Conservation (phyloP, 2,888 invertebrate species). For the Steinernema carpocapsae region DNA sequence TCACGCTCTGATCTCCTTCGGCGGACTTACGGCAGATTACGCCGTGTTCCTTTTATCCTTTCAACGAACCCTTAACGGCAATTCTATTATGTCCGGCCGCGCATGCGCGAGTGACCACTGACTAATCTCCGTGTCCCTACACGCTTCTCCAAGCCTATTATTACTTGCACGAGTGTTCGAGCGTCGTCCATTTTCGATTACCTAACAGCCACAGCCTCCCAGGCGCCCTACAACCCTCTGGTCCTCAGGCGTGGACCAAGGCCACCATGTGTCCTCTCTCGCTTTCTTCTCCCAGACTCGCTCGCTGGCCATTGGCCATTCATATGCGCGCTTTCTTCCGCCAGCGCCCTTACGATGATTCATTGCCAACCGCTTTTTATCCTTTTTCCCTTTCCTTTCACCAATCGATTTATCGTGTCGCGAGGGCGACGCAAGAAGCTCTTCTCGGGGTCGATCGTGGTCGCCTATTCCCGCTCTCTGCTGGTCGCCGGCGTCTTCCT, state of each 20-base stretch:
- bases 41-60: constrained; percentile 1
- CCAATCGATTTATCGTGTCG: constrained; percentile 30
- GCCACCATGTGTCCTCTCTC: background rate
- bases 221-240: no score
- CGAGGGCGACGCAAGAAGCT: constrained; percentile 22
- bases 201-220: constrained; percentile 11
- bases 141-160: constrained; percentile 32
- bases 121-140: constrained; percentile 15
- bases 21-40: constrained; percentile 1
- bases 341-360: constrained; percentile 30
- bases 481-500: constrained; percentile 21
- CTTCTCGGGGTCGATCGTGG: constrained; percentile 26
- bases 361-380: constrained; percentile 21
- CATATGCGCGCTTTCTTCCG: constrained; percentile 11
- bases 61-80: background rate
- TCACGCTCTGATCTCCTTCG: background rate
- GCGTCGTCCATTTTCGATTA: constrained; percentile 30
- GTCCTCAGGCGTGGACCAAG: no score
- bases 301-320: constrained; percentile 20
- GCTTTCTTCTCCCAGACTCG: background rate
- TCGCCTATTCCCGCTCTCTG: constrained; percentile 9
- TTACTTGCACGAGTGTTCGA: constrained; percentile 6
- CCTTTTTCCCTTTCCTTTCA: constrained; percentile 32
- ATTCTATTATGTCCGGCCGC: constrained; percentile 20
- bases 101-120: constrained; percentile 24